A percentile compares a stretch with the other conserved stretches of the same genome.
Evolutionary conservation across 1,140 invertebrate genomes (phyloP).

Genomic region (Bathynomus jamesi): DNA sequence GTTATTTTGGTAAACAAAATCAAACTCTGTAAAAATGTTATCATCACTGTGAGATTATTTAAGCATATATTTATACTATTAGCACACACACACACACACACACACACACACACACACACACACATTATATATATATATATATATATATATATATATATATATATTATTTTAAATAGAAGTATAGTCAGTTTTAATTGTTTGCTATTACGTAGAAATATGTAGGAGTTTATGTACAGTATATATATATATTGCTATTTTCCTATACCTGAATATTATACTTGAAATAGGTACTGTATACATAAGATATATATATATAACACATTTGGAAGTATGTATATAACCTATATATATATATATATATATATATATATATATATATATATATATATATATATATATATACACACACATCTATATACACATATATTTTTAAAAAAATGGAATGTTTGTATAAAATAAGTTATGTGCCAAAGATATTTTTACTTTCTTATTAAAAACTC

Average conservation of each 20-base stretch:
- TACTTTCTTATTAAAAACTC: too few species aligned
- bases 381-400: not conserved
- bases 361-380: not conserved
- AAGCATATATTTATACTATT: not conserved
- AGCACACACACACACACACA: not conserved
- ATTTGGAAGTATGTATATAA: not conserved
- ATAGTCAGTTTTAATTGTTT: not conserved
- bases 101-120: not conserved
- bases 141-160: slow-evolving; percentile 2
- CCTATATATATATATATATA: not conserved
- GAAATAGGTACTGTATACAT: not conserved
- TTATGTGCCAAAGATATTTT: too few species aligned
- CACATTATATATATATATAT: not conserved
- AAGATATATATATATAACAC: not conserved
- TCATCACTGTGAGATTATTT: not conserved
- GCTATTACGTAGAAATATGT: not conserved
- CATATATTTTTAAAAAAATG: too few species aligned
- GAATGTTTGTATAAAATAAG: too few species aligned
- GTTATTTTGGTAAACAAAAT: not conserved
- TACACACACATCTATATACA: not conserved
- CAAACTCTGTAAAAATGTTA: not conserved
- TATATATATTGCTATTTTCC: too few species aligned
- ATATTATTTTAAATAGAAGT: not conserved
- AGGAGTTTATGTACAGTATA: not conserved
- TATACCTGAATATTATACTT: not conserved